Percentiles rank a stretch among this genome's conserved stretches.
Conservation (phyloP, 1,140 invertebrate genomes). For the Zaprionus ornatus region DNA sequence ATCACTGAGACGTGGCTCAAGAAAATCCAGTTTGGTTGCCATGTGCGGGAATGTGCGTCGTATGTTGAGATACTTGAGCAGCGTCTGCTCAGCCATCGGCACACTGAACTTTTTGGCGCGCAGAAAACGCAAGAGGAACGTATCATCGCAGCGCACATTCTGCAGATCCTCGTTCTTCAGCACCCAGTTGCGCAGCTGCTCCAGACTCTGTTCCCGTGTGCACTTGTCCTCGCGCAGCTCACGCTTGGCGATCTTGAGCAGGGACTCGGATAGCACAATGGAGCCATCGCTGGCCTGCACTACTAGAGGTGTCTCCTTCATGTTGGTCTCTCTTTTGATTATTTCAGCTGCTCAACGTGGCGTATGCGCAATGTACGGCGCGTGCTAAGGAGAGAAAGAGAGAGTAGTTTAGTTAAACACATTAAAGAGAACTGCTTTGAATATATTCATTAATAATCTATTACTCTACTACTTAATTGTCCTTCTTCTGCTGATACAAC, state of each 20-base stretch:
- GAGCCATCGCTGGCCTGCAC: slow-evolving; percentile 37
- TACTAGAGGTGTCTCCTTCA: slow-evolving; percentile 66
- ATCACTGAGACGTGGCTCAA: slow-evolving; percentile 86
- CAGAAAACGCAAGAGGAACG: slow-evolving; percentile 90
- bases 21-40: slow-evolving; percentile 87
- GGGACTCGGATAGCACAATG: slow-evolving; percentile 77
- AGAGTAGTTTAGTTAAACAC: not conserved
- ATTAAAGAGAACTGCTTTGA: not conserved
- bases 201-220: slow-evolving; percentile 86
- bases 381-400: not conserved
- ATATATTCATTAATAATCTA: too few relatives aligned
- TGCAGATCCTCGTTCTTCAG: slow-evolving; percentile 87
- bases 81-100: slow-evolving; percentile 90
- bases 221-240: slow-evolving; percentile 88
- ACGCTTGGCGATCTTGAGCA: slow-evolving; percentile 85
- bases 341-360: slow-evolving; percentile 7
- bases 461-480: too few relatives aligned
- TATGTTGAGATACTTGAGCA: slow-evolving; percentile 92
- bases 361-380: slow-evolving; percentile 24
- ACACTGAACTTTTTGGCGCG: slow-evolving; percentile 91
- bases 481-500: too few relatives aligned
- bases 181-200: slow-evolving; percentile 88
- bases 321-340: slow-evolving; percentile 5
- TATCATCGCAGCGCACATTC: slow-evolving; percentile 89
- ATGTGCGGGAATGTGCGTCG: slow-evolving; percentile 87